These are phyloP conservation scores for Mustela lutreola DNA, from an alignment of 2,113 vertebrate species.

Conservation along the genomic window DNA sequence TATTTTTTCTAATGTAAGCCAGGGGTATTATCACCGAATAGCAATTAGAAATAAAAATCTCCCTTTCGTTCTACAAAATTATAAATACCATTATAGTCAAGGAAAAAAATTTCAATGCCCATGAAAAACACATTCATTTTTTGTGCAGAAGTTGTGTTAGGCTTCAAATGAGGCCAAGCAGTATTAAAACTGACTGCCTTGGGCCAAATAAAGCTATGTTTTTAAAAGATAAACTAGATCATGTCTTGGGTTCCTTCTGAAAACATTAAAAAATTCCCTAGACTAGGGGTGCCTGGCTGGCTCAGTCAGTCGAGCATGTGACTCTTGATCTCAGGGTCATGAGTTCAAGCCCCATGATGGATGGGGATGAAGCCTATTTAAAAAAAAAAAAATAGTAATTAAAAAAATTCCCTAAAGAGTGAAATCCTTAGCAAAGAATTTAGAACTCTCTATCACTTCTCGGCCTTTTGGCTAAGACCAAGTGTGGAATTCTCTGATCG, in stretches of 20 bases:
- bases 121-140: constrained; percentile 1
- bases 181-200: constrained; percentile 6
- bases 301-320: neutral
- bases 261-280: neutral
- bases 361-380: neutral
- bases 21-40: neutral
- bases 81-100: neutral
- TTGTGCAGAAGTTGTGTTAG: neutral
- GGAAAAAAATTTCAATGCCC: neutral
- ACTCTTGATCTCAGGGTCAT: neutral
- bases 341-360: neutral
- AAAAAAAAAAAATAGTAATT: neutral
- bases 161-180: constrained; percentile 4
- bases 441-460: neutral
- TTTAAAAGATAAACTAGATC: neutral
- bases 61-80: neutral
- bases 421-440: constrained; percentile 25
- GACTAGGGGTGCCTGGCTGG: neutral
- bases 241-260: neutral
- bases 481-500: neutral
- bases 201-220: neutral
- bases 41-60: neutral
- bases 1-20: constrained; percentile 1
- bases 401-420: neutral
- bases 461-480: too few relatives aligned